phyloP scores from a whole-genome alignment of 2,113 vertebrate species.

The cattle (Bos taurus) region DNA sequence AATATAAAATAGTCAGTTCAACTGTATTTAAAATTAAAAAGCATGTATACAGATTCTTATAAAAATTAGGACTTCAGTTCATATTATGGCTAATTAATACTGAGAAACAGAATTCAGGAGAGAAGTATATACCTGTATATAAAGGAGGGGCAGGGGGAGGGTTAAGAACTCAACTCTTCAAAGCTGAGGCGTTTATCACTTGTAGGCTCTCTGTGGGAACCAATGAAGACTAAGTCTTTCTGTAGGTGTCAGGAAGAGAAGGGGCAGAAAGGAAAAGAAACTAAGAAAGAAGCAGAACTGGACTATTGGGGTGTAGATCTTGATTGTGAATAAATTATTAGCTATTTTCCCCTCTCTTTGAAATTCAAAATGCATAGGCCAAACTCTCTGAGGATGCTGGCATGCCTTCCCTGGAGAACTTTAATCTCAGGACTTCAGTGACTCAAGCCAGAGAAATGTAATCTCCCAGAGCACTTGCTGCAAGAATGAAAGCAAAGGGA shows the following conservation, averaged over 20 bases:
- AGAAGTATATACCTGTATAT: not conserved
- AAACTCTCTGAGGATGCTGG: not conserved
- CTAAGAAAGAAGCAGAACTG: not conserved
- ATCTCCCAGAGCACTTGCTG: conserved; percentile 42
- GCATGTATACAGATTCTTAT: not conserved
- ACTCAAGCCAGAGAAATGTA: conserved; percentile 37
- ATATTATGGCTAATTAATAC: not conserved
- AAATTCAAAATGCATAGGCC: conserved; percentile 18
- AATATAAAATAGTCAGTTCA: not conserved
- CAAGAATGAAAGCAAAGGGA: conserved; percentile 11
- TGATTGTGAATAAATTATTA: not conserved
- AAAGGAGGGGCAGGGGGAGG: not conserved
- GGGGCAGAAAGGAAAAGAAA: not conserved
- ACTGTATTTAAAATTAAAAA: not conserved
- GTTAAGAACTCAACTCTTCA: not conserved
- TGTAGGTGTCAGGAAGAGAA: not conserved
- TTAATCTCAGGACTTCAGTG: not conserved
- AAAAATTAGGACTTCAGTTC: not conserved
- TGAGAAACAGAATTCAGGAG: not conserved
- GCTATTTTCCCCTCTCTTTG: not conserved
- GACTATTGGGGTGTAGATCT: not conserved
- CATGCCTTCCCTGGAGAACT: not conserved
- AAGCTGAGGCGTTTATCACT: not conserved
- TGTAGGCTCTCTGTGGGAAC: not conserved
- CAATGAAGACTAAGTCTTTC: not conserved